Evolutionary conservation across 2,113 vertebrate species (phyloP), one percentile per base, ranked within the genome.

Genomic region (Larimichthys polyactis): DNA sequence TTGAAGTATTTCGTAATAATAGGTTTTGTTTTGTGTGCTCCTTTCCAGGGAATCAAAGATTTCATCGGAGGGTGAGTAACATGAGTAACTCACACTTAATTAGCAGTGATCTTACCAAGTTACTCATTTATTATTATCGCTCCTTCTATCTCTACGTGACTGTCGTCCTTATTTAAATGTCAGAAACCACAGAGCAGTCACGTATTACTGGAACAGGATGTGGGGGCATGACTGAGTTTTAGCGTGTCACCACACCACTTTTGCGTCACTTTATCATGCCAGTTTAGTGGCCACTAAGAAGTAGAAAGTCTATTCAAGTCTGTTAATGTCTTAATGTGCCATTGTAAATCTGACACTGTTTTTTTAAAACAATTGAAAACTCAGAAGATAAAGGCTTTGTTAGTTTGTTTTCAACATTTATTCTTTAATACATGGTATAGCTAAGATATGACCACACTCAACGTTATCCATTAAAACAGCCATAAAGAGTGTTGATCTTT

Each of bases 41-140:
- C 83, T 1, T 88, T 89, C 36, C 77, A 95, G 94, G 94, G 93
- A 75, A 93, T 95, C 62, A 94, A 91, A 89, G 91, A 94, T 80
- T 95, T 95, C 81, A 93, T 95, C 15, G 89, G 89, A 59, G 88
- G 91, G 94, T 94, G 87, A 92, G 94, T 82, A 24, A 52, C 32
- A n/a, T 11, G 7, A 40, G 36, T 40, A 40, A 40, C 36, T 9
- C 36, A 40, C 8, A 2, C n/a, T 9, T 29, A 1, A 36, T 75
- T 14, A 3, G 12, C 46, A 22, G 12, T 11, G 8, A 29, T 44
- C 20, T 73, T n/a, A 63, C 5, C 44, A 12, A 82, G 64, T 46
- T 8, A 63, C 3, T 69, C 20, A 16, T 6, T 71, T 1, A 66
- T 71, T 43, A 78, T 5, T 5, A 5, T 63, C 12, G 40, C 15